phyloP scores from a whole-genome alignment of 2,888 invertebrate species.

The Glomeris marginata region DNA sequence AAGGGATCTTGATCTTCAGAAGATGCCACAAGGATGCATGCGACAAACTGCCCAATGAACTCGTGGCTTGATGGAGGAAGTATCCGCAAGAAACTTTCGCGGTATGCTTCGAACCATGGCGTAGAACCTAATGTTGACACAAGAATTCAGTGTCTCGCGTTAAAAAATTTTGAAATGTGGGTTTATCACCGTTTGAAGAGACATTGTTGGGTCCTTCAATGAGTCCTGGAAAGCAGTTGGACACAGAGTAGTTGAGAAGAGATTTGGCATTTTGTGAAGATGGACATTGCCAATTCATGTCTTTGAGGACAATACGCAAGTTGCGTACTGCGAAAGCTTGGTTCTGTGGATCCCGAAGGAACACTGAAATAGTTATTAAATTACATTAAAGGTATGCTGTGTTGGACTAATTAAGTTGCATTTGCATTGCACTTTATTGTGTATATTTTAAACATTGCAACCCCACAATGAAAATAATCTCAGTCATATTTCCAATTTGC shows the following conservation, averaged over 20 bases:
- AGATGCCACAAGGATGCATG: constrained; percentile 54
- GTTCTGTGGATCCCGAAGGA: constrained; percentile 33
- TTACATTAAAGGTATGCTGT: too few relatives aligned
- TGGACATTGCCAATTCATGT: constrained; percentile 27
- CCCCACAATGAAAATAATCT: too few relatives aligned
- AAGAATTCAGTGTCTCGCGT: neutral
- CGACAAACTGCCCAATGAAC: constrained; percentile 76
- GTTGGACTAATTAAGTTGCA: too few relatives aligned
- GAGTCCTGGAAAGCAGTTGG: constrained; percentile 14
- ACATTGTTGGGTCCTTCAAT: constrained; percentile 20
- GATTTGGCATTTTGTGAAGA: constrained; percentile 11
- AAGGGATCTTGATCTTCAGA: constrained; percentile 45
- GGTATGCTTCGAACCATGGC: constrained; percentile 93
- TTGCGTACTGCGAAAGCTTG: constrained; percentile 28
- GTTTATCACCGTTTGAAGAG: too few relatives aligned
- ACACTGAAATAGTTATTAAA: constrained; percentile 28
- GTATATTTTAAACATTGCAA: too few relatives aligned
- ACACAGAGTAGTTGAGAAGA: constrained; percentile 15
- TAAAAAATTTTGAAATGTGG: too few relatives aligned
- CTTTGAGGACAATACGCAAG: constrained; percentile 28
- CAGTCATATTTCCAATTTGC: too few relatives aligned
- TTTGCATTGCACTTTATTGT: too few relatives aligned
- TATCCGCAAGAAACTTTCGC: constrained; percentile 62
- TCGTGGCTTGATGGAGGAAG: constrained; percentile 78
- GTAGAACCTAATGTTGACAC: constrained; percentile 39